Conservation (phyloP, 2,113 vertebrate species). For the Fulica atra region DNA sequence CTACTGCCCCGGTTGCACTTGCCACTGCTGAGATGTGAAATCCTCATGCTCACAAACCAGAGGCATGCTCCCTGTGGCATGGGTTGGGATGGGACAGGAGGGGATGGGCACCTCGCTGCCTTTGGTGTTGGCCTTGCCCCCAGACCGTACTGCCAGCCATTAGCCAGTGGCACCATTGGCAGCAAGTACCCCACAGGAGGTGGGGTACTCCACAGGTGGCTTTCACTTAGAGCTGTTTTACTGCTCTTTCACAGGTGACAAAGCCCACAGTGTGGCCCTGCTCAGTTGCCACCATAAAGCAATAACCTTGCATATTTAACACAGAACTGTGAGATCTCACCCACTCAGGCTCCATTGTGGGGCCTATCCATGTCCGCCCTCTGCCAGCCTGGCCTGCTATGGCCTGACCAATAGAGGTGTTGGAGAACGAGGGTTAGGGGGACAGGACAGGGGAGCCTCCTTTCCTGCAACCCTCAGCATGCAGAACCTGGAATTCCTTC, state of each 20-base stretch:
- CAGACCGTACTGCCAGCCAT: accelerated
- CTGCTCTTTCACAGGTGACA: not conserved
- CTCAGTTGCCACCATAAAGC: accelerated
- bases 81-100: accelerated
- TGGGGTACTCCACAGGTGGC: too few species aligned
- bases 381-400: not conserved
- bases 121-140: accelerated
- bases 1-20: too few species aligned
- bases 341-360: accelerated
- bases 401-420: accelerated
- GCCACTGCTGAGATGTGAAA: accelerated
- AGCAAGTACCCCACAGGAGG: accelerated
- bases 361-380: not conserved
- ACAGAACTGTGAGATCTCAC: accelerated
- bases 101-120: not conserved
- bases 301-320: accelerated
- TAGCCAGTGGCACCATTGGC: not conserved
- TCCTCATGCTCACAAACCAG: accelerated
- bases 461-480: accelerated
- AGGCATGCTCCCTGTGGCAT: accelerated
- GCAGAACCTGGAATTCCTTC: accelerated
- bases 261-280: too few species aligned
- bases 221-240: accelerated
- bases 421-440: too few species aligned
- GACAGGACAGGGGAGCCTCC: accelerated